These are phyloP conservation scores for Bostrychus sinensis DNA, from an alignment of 2,113 vertebrate genomes.

Conservation along the genomic window DNA sequence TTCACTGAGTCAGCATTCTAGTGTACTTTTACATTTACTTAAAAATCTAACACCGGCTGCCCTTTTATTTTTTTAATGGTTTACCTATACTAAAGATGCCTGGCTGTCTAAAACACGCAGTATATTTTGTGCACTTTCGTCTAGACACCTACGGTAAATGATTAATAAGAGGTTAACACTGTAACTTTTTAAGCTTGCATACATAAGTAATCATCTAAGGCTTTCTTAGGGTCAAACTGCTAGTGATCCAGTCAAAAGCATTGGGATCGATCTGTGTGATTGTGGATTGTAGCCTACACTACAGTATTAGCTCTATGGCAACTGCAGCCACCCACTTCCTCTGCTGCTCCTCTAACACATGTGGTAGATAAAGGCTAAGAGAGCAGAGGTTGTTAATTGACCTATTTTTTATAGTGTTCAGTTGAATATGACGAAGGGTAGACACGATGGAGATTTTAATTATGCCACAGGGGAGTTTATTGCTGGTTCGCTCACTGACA, in stretches of 20 bases:
- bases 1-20: slow-evolving; percentile 21
- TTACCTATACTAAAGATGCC: slow-evolving; percentile 14
- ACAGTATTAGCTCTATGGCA: slow-evolving; percentile 74
- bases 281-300: slow-evolving; percentile 40
- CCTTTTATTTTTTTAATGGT: slow-evolving; percentile 35
- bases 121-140: slow-evolving; percentile 12
- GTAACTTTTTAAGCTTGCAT: not conserved
- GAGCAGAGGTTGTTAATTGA: slow-evolving; percentile 60
- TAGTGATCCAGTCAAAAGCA: slow-evolving; percentile 49
- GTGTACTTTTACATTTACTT: not conserved
- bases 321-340: slow-evolving; percentile 75
- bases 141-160: slow-evolving; percentile 1
- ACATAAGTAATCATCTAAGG: not conserved
- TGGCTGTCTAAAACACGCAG: not conserved
- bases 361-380: slow-evolving; percentile 4
- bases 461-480: slow-evolving; percentile 55
- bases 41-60: too few relatives aligned
- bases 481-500: slow-evolving; percentile 34
- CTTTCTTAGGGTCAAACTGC: slow-evolving; percentile 26
- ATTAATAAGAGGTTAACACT: not conserved
- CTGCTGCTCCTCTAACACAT: slow-evolving; percentile 66
- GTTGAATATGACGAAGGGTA: slow-evolving; percentile 49
- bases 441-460: slow-evolving; percentile 57
- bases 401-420: slow-evolving; percentile 62
- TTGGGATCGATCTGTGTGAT: too few relatives aligned